Conservation (phyloP, 1,140 invertebrate genomes). For the Dermatophagoides farinae region DNA sequence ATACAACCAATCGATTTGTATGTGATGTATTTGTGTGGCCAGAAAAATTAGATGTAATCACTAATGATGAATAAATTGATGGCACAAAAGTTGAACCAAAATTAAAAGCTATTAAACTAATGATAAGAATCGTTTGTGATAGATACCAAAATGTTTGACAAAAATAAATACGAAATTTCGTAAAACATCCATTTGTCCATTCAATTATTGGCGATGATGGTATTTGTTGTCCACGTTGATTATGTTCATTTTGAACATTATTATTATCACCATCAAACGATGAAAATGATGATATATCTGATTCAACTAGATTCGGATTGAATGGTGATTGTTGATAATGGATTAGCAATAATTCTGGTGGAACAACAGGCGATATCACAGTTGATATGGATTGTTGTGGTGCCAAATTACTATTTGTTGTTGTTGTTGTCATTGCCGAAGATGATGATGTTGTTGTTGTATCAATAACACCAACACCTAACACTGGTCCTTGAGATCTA, state of each 20-base stretch:
- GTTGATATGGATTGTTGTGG: not conserved
- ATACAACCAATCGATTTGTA: not conserved
- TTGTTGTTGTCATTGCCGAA: too few species aligned
- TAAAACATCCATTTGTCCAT: not conserved
- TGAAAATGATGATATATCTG: not conserved
- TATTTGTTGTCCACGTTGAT: too few species aligned
- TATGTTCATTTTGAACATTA: too few species aligned
- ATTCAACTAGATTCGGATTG: conserved; percentile 1
- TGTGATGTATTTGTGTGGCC: not conserved
- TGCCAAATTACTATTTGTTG: too few species aligned
- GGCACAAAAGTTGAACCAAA: not conserved
- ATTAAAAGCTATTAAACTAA: not conserved
- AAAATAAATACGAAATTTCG: not conserved
- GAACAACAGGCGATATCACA: not conserved
- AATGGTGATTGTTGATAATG: not conserved
- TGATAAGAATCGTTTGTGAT: not conserved
- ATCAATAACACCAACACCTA: too few species aligned
- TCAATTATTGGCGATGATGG: too few species aligned
- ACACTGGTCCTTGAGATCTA: not conserved
- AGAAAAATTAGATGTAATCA: not conserved
- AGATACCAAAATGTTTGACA: not conserved
- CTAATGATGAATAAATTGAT: not conserved
- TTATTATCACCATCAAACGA: too few species aligned
- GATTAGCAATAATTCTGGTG: not conserved
- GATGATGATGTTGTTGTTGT: too few species aligned